phyloP scores from a whole-genome alignment of 2,888 invertebrate genomes.

The Pristionchus exspectatus region DNA sequence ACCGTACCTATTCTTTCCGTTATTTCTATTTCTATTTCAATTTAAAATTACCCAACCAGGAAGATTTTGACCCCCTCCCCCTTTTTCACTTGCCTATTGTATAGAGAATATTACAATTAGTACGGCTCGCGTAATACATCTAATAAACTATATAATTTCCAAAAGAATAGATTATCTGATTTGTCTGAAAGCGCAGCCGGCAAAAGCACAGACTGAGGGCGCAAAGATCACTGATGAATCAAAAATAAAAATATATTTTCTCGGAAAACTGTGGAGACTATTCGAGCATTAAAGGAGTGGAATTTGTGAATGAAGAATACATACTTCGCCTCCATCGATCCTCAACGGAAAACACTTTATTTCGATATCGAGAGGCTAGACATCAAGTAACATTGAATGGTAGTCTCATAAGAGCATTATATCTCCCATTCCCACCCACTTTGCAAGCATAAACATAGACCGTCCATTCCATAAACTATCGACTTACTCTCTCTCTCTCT shows the following conservation, averaged over 20 bases:
- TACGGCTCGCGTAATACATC: too few relatives aligned
- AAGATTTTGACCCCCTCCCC: too few relatives aligned
- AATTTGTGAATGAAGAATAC: not conserved
- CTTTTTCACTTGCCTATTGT: too few relatives aligned
- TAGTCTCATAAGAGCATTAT: not conserved
- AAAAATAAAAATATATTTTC: not conserved
- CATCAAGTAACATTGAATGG: conserved; percentile 8
- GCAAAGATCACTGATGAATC: not conserved
- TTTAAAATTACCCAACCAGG: too few relatives aligned
- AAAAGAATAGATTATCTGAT: too few relatives aligned
- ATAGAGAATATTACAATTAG: too few relatives aligned
- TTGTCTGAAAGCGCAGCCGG: too few relatives aligned
- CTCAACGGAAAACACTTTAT: not conserved
- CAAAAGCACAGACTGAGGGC: too few relatives aligned
- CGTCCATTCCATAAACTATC: conserved; percentile 11
- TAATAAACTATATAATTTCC: too few relatives aligned
- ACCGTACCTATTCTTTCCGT: too few relatives aligned
- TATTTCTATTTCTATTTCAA: too few relatives aligned
- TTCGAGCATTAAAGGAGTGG: not conserved
- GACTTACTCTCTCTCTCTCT: not conserved
- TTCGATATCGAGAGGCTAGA: not conserved
- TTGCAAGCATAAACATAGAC: conserved; percentile 19
- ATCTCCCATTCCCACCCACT: conserved; percentile 8
- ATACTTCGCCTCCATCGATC: not conserved
- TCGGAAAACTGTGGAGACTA: not conserved